Percentiles rank a stretch among this genome's conserved stretches.
Evolutionary conservation across 2,888 invertebrate species (phyloP).

Genomic region (Aphelenchoides bicaudatus): DNA sequence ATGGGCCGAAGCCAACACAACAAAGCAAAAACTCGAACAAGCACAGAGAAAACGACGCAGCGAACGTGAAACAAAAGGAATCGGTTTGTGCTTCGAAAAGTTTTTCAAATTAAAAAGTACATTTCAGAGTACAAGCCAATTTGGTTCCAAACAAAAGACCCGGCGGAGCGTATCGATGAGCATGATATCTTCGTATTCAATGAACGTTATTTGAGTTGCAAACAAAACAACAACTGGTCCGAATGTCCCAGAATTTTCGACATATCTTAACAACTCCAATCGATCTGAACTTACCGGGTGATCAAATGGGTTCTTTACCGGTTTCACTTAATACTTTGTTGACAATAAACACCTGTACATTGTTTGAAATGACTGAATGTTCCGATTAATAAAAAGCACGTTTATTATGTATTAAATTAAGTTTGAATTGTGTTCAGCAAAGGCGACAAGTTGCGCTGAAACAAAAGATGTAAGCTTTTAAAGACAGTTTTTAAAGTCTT

Average conservation of each 20-base stretch:
- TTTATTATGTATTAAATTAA: too few relatives aligned
- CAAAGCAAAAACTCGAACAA: conserved; percentile 76
- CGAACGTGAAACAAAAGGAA: conserved; percentile 69
- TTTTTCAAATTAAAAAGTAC: not conserved
- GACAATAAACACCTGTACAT: not conserved
- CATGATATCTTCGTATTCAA: conserved; percentile 73
- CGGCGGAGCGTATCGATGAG: conserved; percentile 20
- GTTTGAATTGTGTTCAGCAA: not conserved
- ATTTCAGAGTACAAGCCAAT: conserved; percentile 27
- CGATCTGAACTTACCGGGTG: not conserved
- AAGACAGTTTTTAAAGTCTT: not conserved
- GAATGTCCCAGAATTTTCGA: conserved; percentile 81
- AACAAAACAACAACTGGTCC: conserved; percentile 80
- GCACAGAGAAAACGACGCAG: conserved; percentile 81
- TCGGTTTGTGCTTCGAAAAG: not conserved
- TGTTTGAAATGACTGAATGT: too few relatives aligned
- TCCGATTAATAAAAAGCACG: too few relatives aligned
- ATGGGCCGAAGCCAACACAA: conserved; percentile 61
- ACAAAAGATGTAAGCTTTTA: not conserved
- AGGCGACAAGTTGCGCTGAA: conserved; percentile 1
- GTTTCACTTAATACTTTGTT: not conserved
- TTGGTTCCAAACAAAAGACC: conserved; percentile 26
- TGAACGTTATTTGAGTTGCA: conserved; percentile 82
- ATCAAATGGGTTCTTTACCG: conserved; percentile 4
- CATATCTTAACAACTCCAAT: too few relatives aligned